Percentiles rank a stretch among this genome's conserved stretches.
Conservation (phyloP, 1,140 invertebrate genomes). For the Varroa destructor region DNA sequence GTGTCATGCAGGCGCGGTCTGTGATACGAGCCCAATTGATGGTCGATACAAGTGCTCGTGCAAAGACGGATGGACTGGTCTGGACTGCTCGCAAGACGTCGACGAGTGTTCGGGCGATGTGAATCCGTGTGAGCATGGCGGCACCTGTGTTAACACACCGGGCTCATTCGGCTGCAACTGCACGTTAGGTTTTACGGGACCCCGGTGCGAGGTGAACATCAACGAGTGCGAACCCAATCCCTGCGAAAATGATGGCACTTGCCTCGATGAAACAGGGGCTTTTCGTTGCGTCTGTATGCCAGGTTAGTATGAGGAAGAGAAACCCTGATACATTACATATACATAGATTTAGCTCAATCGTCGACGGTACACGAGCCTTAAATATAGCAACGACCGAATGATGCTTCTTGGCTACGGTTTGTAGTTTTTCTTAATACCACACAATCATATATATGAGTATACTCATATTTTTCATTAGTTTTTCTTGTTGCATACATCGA, state of each 20-base stretch:
- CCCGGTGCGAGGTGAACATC: slow-evolving; percentile 57
- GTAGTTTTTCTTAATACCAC: slow-evolving; percentile 30
- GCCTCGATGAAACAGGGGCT: slow-evolving; percentile 81
- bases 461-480: slow-evolving; percentile 28
- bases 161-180: slow-evolving; percentile 85
- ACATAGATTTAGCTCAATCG: slow-evolving; percentile 30
- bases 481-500: slow-evolving; percentile 36
- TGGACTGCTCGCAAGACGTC: slow-evolving; percentile 81
- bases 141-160: slow-evolving; percentile 72
- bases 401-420: slow-evolving; percentile 29
- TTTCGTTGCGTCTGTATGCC: slow-evolving; percentile 93
- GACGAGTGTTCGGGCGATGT: slow-evolving; percentile 59
- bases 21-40: slow-evolving; percentile 86
- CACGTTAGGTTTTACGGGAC: slow-evolving; percentile 75
- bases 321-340: not conserved
- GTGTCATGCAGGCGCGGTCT: slow-evolving; percentile 80
- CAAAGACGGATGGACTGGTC: slow-evolving; percentile 72
- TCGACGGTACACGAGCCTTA: slow-evolving; percentile 30
- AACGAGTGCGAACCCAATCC: slow-evolving; percentile 90
- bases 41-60: slow-evolving; percentile 87
- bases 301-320: slow-evolving; percentile 50
- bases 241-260: slow-evolving; percentile 83
- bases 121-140: slow-evolving; percentile 42
- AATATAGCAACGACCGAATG: too few relatives aligned
- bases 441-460: slow-evolving; percentile 29